Percentiles rank a stretch among this genome's conserved stretches.
Conservation (phyloP, 2,888 invertebrate genomes). For the Camponotus fellah region DNA sequence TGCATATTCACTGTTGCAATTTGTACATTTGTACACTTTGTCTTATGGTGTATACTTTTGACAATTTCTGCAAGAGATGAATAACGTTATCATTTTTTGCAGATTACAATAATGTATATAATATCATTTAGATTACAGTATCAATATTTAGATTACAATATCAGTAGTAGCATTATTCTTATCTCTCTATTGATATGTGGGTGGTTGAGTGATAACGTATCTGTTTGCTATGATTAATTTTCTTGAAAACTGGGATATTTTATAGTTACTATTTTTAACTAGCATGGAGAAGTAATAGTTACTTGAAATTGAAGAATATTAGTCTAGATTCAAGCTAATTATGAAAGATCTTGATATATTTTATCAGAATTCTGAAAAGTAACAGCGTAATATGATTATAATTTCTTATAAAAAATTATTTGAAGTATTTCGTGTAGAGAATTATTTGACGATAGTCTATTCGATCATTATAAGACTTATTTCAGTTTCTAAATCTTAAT, state of each 20-base stretch:
- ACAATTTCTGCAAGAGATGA: background rate
- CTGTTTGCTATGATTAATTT: constrained; percentile 1
- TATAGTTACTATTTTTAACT: background rate
- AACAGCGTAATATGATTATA: background rate
- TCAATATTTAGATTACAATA: background rate
- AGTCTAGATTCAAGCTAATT: background rate
- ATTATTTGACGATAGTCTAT: background rate
- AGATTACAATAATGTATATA: background rate
- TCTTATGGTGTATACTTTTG: no score
- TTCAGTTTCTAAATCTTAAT: background rate
- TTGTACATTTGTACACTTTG: background rate
- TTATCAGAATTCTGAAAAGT: background rate
- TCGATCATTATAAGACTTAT: background rate
- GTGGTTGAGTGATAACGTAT: background rate
- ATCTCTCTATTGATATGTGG: background rate
- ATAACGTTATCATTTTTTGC: background rate
- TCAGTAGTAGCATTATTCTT: background rate
- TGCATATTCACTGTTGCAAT: constrained; percentile 3
- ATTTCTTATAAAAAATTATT: background rate
- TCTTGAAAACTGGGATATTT: background rate
- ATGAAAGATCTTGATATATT: background rate
- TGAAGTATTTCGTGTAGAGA: background rate
- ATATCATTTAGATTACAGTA: no score
- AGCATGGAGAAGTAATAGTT: background rate
- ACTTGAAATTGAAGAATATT: background rate